Percentiles rank a stretch among this genome's conserved stretches.
Evolutionary conservation across 2,888 invertebrate genomes (phyloP).

Genomic region (Hypolimnas misippus): DNA sequence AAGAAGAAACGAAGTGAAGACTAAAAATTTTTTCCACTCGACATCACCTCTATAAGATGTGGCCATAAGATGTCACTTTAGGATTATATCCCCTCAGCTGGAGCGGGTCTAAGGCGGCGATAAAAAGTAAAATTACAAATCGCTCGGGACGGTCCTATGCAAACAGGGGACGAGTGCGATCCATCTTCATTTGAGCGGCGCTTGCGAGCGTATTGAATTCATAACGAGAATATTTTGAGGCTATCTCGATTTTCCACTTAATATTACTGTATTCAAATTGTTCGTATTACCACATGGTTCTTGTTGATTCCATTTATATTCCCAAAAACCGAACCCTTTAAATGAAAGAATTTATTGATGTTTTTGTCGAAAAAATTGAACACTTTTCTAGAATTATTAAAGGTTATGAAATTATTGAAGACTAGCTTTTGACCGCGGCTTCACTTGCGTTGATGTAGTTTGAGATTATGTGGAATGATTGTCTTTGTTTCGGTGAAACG

Average conservation of each 20-base stretch:
- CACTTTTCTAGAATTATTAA: neutral
- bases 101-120: slow-evolving; percentile 27
- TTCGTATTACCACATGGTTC: neutral
- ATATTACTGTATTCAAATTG: slow-evolving; percentile 4
- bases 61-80: slow-evolving; percentile 30
- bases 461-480: no score
- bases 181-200: slow-evolving; percentile 40
- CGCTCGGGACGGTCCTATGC: slow-evolving; percentile 40
- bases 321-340: neutral
- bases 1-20: no score
- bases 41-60: slow-evolving; percentile 19
- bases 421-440: no score
- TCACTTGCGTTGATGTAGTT: no score
- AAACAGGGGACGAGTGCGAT: slow-evolving; percentile 39
- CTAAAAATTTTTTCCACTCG: slow-evolving; percentile 4
- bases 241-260: slow-evolving; percentile 16
- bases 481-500: no score
- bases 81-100: slow-evolving; percentile 31
- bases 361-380: neutral
- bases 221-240: slow-evolving; percentile 29
- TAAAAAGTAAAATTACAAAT: slow-evolving; percentile 42
- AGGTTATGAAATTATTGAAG: no score
- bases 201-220: slow-evolving; percentile 38
- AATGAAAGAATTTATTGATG: neutral
- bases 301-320: neutral